These are phyloP conservation scores for Drosophila prostipennis DNA, from an alignment of 2,888 invertebrate species.

Conservation along the genomic window DNA sequence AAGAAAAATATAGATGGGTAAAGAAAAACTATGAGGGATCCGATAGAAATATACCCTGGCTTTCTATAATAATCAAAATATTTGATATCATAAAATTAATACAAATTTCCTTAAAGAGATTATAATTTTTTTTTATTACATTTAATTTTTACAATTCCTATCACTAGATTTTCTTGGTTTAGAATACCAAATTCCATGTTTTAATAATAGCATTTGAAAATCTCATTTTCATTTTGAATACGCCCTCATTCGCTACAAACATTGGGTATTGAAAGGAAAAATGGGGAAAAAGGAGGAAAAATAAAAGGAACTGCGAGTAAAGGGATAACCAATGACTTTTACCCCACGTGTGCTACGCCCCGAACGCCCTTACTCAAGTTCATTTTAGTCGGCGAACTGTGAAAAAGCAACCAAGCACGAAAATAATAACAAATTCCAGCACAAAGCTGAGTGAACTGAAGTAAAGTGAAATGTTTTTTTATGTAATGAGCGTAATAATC, in stretches of 20 bases:
- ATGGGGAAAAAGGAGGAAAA: conserved; percentile 6
- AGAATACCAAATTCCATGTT: too few relatives aligned
- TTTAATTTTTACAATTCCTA: too few relatives aligned
- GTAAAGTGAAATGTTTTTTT: conserved; percentile 63
- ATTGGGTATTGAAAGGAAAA: conserved; percentile 4
- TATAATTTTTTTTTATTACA: too few relatives aligned
- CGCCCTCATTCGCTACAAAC: neutral
- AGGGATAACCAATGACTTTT: conserved; percentile 71
- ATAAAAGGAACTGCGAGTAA: conserved; percentile 44
- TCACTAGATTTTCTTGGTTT: too few relatives aligned
- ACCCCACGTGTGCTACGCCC: conserved; percentile 37
- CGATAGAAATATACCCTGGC: neutral
- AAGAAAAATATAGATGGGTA: conserved; percentile 20
- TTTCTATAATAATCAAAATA: neutral
- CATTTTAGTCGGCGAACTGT: conserved; percentile 60
- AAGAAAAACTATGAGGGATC: neutral
- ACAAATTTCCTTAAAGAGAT: too few relatives aligned
- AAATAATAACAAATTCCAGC: conserved; percentile 71
- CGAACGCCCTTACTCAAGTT: conserved; percentile 1
- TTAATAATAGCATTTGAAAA: neutral
- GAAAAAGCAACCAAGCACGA: conserved; percentile 73
- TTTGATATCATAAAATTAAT: too few relatives aligned
- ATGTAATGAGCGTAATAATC: conserved; percentile 79
- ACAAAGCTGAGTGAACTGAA: conserved; percentile 45
- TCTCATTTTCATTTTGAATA: neutral